Evolutionary conservation across 2,888 invertebrate species (phyloP).

Genomic region (Didymodactylos carnosus): DNA sequence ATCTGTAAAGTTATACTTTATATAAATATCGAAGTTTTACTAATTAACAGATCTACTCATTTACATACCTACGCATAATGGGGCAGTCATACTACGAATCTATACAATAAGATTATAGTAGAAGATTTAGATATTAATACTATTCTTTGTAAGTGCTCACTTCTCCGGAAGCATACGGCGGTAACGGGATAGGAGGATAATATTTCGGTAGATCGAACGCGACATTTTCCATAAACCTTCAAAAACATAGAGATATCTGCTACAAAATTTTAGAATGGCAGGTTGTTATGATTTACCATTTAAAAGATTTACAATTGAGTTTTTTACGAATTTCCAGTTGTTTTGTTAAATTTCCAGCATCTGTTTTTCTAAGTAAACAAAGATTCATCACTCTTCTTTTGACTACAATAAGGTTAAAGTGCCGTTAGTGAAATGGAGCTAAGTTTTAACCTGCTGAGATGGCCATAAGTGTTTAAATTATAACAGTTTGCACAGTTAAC

Average conservation of each 20-base stretch:
- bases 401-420: too few relatives aligned
- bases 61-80: too few relatives aligned
- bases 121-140: neutral
- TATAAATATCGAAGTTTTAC: too few relatives aligned
- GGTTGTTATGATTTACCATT: slow-evolving; percentile 42
- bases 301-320: slow-evolving; percentile 68
- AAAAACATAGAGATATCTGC: neutral
- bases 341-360: slow-evolving; percentile 57
- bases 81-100: slow-evolving; percentile 47
- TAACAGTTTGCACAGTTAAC: too few relatives aligned
- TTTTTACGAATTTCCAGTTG: slow-evolving; percentile 47
- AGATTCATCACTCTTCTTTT: too few relatives aligned
- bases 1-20: too few relatives aligned
- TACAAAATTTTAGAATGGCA: too few relatives aligned
- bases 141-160: too few relatives aligned
- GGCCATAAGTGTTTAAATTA: too few relatives aligned
- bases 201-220: slow-evolving; percentile 67
- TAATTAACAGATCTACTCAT: slow-evolving; percentile 7
- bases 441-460: too few relatives aligned
- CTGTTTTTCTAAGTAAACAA: slow-evolving; percentile 38
- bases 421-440: too few relatives aligned
- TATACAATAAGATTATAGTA: slow-evolving; percentile 24
- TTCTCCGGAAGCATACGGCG: slow-evolving; percentile 53
- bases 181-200: slow-evolving; percentile 70
- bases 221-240: slow-evolving; percentile 58